Evolutionary conservation across 1,140 invertebrate genomes (phyloP), one percentile per base, ranked within the genome.

Genomic region (Macrosteles quadrilineatus): DNA sequence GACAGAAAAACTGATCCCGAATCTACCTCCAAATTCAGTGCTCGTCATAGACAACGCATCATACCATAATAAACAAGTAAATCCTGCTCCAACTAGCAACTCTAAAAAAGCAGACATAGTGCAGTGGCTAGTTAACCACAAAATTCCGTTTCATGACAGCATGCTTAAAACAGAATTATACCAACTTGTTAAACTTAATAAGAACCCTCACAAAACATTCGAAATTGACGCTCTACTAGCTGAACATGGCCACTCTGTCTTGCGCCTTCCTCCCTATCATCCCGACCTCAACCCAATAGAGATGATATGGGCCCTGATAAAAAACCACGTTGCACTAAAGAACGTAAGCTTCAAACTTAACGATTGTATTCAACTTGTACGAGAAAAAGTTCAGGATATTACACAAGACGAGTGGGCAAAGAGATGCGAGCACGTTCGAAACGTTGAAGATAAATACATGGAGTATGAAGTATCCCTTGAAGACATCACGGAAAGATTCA

Each of bases 1-100:
- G 36, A 43, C 9, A 43, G 36, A 43, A 43, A 43, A 43, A 43
- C 17, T 43, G 36, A 43, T 43, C 9, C 36, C 36, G n/a, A 80
- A 79, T 65, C 36, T 81, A 12, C 74, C 73, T 12, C 19, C 36
- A 19, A 74, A 75, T 40, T 71, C 62, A 21, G 73, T 80, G 29
- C 66, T 80, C 4, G 74, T 81, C 0, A 74, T 81, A 27, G 79
- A 81, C 55, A 80, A 81, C 71, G 80, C 77, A 11, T 69, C 78
- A 0, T 81, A 81, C 65, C 78, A 80, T 70, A 75, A 72, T 64
- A 71, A 70, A 32, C 73, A 77, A 71, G 29, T 31, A 36, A 68
- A 76, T 50, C 75, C 72, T 67, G n/a, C n/a, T n/a, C n/a, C n/a
- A n/a, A n/a, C n/a, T n/a, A n/a, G n/a, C n/a, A n/a, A n/a, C n/a